Evolutionary conservation across 2,797 vertebrate genomes (phyloP).

Genomic region (Cynodonichthys magdalenae): DNA sequence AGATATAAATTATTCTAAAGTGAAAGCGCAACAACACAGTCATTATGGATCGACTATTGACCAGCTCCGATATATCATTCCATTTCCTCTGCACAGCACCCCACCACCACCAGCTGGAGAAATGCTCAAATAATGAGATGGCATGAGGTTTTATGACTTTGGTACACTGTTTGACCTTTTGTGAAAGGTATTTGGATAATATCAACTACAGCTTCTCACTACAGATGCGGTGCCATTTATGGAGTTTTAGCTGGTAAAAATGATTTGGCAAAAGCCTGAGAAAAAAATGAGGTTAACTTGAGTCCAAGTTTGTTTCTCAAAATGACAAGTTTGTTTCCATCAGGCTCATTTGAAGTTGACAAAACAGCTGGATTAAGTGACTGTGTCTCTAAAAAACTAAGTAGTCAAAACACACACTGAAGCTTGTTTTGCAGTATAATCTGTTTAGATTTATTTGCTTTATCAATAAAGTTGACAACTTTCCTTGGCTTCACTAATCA

Average conservation of each 20-base stretch:
- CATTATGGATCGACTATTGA: slow-evolving; percentile 81
- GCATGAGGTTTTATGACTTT: slow-evolving; percentile 68
- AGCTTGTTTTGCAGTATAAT: no score
- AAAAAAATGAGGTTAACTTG: slow-evolving; percentile 18
- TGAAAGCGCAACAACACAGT: slow-evolving; percentile 80
- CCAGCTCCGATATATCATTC: slow-evolving; percentile 75
- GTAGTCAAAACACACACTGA: no score
- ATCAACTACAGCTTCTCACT: slow-evolving; percentile 48
- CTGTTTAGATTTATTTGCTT: no score
- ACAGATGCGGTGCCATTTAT: slow-evolving; percentile 39
- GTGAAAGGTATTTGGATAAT: slow-evolving; percentile 62
- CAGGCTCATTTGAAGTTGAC: neutral
- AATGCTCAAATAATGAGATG: slow-evolving; percentile 78
- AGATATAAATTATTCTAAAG: slow-evolving; percentile 84
- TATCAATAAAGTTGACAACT: no score
- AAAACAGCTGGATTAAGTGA: neutral
- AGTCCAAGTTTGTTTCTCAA: slow-evolving; percentile 23
- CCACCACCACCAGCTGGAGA: slow-evolving; percentile 61
- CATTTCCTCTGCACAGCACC: slow-evolving; percentile 65
- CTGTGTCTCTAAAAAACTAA: no score
- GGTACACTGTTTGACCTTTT: slow-evolving; percentile 75
- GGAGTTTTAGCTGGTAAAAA: slow-evolving; percentile 51
- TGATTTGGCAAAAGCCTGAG: slow-evolving; percentile 30
- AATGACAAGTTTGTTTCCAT: slow-evolving; percentile 6
- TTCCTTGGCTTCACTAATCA: no score